Evolutionary conservation across 2,113 vertebrate species (phyloP), one percentile per base, ranked within the genome.

Genomic region (Hipposideros armiger): DNA sequence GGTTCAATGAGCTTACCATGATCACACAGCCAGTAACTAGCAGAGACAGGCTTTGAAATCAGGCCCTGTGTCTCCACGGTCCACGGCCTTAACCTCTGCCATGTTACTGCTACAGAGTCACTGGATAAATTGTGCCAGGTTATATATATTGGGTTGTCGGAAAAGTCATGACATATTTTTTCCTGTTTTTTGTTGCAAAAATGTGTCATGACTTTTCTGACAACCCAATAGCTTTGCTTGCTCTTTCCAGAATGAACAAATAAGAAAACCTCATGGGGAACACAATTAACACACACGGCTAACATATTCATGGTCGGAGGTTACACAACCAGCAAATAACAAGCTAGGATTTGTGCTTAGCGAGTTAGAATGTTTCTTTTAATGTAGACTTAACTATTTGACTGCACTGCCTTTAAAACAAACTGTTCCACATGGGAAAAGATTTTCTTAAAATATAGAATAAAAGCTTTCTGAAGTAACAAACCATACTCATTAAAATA

Each of bases 371-470:
- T 30, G 10, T 30, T 83, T 36, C 52, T 72, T 36, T 19, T 19
- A 54, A 24, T 3, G 3, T 1, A 87, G n/a, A 67, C 11, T 85
- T 58, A 47, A 56, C 14, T 30, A 4, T 20, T 67, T 60, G 42
- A 50, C 26, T 52, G 26, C 47, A 67, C 3, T 58, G 60, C 28
- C 73, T 64, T 91, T 52, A 81, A 82, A 70, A 16, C 42, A 52
- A 92, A 87, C 24, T 28, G 40, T 69, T 89, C 16, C 36, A 76
- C 19, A 32, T 32, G 22, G 26, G 2, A 69, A 62, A 81, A 28
- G 16, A 36, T 64, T 80, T 50, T 85, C 67, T 76, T 81, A 76
- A 88, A 94, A 58, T 90, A 52, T 24, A 64, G 11, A 89, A 72
- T 36, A 52, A 80, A 85, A 30, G 3, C 3, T 56, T 74, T 69